phyloP scores from a whole-genome alignment of 2,113 vertebrate genomes.

The Athene cunicularia region DNA sequence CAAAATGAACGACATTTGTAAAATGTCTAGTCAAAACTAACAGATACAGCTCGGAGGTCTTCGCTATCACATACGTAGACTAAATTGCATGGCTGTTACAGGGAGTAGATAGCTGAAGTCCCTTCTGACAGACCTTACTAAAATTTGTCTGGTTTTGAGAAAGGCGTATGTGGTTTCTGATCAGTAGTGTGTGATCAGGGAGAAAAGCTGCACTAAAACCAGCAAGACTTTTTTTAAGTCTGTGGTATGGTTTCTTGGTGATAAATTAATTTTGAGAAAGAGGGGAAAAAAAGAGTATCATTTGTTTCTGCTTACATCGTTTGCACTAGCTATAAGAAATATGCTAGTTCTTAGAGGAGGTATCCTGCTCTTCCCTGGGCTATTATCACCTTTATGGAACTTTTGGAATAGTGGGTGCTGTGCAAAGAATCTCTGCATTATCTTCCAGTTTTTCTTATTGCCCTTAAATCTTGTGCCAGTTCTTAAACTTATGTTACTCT shows the following conservation, averaged over 20 bases:
- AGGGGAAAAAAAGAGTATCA: rapidly evolving
- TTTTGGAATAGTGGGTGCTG: background rate
- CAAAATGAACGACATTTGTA: background rate
- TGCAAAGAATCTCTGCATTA: background rate
- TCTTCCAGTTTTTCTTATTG: background rate
- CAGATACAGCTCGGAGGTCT: background rate
- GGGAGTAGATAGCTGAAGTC: background rate
- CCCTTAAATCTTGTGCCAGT: background rate
- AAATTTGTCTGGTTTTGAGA: background rate
- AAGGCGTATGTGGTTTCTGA: background rate
- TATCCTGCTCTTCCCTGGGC: background rate
- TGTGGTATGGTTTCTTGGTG: background rate
- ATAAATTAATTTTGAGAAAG: background rate
- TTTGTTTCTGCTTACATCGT: background rate
- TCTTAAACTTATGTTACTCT: background rate
- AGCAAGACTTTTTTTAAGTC: background rate
- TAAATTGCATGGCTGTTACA: background rate
- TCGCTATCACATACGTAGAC: rapidly evolving
- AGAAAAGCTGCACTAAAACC: background rate
- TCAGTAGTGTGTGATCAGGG: background rate
- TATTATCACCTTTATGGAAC: background rate
- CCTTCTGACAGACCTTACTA: background rate
- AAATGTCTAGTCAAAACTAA: background rate
- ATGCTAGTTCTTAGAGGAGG: background rate
- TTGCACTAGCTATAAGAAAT: background rate